Evolutionary conservation across 2,113 vertebrate species (phyloP).

Genomic region (Salvator merianae): DNA sequence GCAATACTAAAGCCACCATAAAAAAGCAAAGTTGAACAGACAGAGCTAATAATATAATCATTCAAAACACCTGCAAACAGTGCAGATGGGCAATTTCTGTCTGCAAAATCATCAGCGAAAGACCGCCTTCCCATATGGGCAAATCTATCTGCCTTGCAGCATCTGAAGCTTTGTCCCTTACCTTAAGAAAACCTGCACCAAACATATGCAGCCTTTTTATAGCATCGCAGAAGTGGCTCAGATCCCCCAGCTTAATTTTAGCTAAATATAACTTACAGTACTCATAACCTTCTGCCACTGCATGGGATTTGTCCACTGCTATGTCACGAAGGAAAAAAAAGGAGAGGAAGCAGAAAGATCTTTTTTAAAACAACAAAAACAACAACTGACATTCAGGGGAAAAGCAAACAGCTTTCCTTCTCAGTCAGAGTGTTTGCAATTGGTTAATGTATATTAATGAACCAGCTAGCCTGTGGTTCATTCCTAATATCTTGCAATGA

Average conservation of each 20-base stretch:
- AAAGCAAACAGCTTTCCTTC: constrained; percentile 58
- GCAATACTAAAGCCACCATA: constrained; percentile 91
- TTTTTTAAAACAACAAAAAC: constrained; percentile 35
- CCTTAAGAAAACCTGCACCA: constrained; percentile 84
- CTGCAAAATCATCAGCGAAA: constrained; percentile 85
- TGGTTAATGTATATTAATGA: constrained; percentile 58
- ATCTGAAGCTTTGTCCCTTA: constrained; percentile 80
- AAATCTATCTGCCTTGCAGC: constrained; percentile 80
- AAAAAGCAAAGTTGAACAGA: constrained; percentile 95
- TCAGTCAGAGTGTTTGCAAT: constrained; percentile 46
- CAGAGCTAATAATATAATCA: constrained; percentile 99
- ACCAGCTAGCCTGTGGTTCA: constrained; percentile 45
- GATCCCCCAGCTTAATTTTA: constrained; percentile 80
- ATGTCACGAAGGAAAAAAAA: constrained; percentile 36
- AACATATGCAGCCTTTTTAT: constrained; percentile 87
- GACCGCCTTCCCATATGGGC: constrained; percentile 96
- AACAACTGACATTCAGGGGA: constrained; percentile 37
- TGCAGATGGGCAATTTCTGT: constrained; percentile 97
- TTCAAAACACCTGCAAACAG: constrained; percentile 97
- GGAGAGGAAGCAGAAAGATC: background rate
- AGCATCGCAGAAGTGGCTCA: constrained; percentile 72
- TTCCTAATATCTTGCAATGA: constrained; percentile 34
- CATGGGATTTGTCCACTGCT: constrained; percentile 54
- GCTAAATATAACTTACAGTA: constrained; percentile 74
- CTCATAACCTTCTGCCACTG: constrained; percentile 60